Base-by-base conservation (phyloP, 2,888 invertebrate genomes). In the Sceliomorpha sp. region DNA sequence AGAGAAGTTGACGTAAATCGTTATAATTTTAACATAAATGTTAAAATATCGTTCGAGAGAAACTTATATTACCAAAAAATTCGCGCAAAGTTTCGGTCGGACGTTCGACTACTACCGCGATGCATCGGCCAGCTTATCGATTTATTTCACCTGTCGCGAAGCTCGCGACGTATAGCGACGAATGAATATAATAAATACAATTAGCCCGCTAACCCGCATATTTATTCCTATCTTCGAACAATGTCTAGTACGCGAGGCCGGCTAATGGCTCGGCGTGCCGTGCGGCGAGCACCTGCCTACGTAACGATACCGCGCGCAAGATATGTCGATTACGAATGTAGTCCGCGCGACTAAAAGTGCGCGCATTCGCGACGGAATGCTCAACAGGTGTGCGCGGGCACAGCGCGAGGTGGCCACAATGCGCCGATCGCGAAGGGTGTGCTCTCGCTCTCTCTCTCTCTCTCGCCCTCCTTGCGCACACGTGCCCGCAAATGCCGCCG, bases 351-450 rank as follows among this genome's bases (percentile, higher is more conserved):
- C 47, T 62, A 20, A 9, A 59, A 45, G 62, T 66, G 75, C 76
- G 73, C 74, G 75, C 72, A 72, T 75, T 72, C 78, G 72, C 76
- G 77, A 79, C 79, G 83, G 82, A 85, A 85, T 84, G 85, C 76
- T 81, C 85, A 84, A 85, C 85, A 85, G 85, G 85, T 85, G 85
- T 83, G 85, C 76, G n/a, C n/a, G n/a, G n/a, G n/a, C 83, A 72
- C 69, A 39, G 47, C 31, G 56, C 26, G 37, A 42, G 10, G 29
- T 5, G n/a, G 9, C 29, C 7, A 48, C 34, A 29, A 14, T 36
- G 37, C 42, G 24, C 12, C 32, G 48, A 37, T 48, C 15, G 26
- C 40, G 24, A n/a, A 62, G 62, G 62, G 62, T 55, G 62, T 45
- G 29, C 50, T 42, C 36, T 6, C 32, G 29, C 32, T 14, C 37